Base-by-base conservation (phyloP, 2,888 invertebrate species). In the Meta bourneti region DNA sequence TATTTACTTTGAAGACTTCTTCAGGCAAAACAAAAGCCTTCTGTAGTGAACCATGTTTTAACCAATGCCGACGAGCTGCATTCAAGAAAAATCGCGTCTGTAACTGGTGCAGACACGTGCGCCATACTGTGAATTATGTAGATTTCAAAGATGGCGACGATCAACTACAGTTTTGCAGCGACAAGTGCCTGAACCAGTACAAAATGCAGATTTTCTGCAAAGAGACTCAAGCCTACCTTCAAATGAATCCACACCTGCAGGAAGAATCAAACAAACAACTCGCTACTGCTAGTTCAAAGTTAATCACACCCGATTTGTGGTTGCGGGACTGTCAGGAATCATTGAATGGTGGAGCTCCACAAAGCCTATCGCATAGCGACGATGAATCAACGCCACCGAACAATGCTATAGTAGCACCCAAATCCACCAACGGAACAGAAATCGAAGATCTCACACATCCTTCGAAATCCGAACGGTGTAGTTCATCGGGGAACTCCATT, bases 191-290 rank as follows among this genome's bases (percentile, higher is more conserved):
- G 93, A 98, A 98, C 95, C 98, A 98, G 95, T 98, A 98, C 96
- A 98, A 98, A 96, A 98, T 98, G 98, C 98, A 98, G 95, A 98
- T 98, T 93, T 98, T 98, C 95, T 98, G 98, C 95, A 97, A 97
- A 83, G 98, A 98, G 95, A 98, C 98, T 8, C 97, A 98, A 94
- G 98, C 98, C 11, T 98, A 98, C 95, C 96, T 98, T 90, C 97
- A 98, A 94, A 96, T 98, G 86, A 96, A 96, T 93, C 97, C 97
- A 0, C 97, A 97, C 34, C 54, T 90, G 74, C 86, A 90, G 70
- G 92, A 92, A 20, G 92, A 92, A n/a, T 49, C 89, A 5, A 85
- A 49, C 69, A 91, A 86, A 70, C 75, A 85, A n/a, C 16, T 78
- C 19, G 90, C 82, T 7, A 74, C 69, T n/a, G 72, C 86, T 7